Evolutionary conservation across 2,888 invertebrate genomes (phyloP), one percentile per base, ranked within the genome.

Genomic region (Melieria crassipennis): DNA sequence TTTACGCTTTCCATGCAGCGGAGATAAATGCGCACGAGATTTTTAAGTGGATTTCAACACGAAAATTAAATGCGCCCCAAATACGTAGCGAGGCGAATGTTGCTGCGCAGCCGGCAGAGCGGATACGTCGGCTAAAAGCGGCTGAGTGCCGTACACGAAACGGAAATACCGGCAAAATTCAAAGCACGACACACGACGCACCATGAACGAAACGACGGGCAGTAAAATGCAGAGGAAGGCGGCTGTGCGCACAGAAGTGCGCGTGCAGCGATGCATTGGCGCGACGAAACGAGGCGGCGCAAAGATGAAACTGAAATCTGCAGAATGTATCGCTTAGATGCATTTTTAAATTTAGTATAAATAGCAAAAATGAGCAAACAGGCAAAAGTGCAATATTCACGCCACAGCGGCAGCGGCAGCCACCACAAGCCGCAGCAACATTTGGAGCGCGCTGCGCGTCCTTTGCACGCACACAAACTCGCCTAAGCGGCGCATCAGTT

Each of bases 51-150:
- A 30, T 30, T 30, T 30, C 30, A 30, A 30, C 30, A 30, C 30
- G 30, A 30, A 76, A 76, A 78, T 78, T 78, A 78, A 78, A 75
- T 76, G 74, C 73, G 75, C 77, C 76, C 78, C 69, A 75, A 76
- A 76, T 76, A 74, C 66, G 66, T 69, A 66, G 57, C 64, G 63
- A 70, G 65, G 69, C 52, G 42, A 81, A 30, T 58, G 11, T 13
- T 50, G 60, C 13, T 50, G 50, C 60, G 60, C 50, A 67, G 67
- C 57, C 46, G 52, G 47, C 60, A 43, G 67, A 45, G 69, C 83
- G 82, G 82, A 82, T 79, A 80, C 80, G 78, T 78, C 78, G 61
- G 77, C 80, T 81, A 83, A 83, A 83, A 83, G 83, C 79, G 76
- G 81, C 81, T 82, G 81, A 83, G 76, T 76, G 80, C 79, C 80